Evolutionary conservation across 2,113 vertebrate genomes (phyloP).

Genomic region (Lophochroa leadbeateri): DNA sequence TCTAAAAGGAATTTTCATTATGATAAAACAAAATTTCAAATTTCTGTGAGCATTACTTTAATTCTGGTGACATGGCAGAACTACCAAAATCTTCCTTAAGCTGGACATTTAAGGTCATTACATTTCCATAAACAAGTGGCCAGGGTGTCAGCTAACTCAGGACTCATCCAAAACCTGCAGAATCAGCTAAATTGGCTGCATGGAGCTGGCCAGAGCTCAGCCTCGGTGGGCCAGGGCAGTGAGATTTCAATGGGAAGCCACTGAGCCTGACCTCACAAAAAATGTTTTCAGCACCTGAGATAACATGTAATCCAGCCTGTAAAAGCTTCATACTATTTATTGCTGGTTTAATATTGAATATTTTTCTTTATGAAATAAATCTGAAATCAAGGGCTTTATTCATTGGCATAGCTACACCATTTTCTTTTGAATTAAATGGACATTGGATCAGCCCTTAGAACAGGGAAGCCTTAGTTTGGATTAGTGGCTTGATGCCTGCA

Average conservation of each 20-base stretch:
- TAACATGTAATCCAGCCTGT: not conserved
- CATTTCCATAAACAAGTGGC: not conserved
- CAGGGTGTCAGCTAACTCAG: not conserved
- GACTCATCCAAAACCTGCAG: not conserved
- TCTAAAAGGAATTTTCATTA: not conserved
- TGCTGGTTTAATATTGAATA: not conserved
- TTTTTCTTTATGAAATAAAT: not conserved
- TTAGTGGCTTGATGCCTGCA: not conserved
- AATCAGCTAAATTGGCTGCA: not conserved
- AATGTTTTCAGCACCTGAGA: not conserved
- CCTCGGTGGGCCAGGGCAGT: fast-evolving
- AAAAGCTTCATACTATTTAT: not conserved
- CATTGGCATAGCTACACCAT: fast-evolving
- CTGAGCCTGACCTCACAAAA: not conserved
- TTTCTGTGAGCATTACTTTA: not conserved
- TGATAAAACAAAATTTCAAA: not conserved
- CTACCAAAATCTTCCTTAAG: not conserved
- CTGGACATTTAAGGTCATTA: not conserved
- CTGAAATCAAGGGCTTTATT: not conserved
- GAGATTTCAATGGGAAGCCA: not conserved
- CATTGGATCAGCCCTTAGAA: not conserved
- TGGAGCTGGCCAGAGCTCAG: not conserved
- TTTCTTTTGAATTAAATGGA: not conserved
- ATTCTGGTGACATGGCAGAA: not conserved
- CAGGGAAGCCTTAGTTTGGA: not conserved